phyloP scores from a whole-genome alignment of 2,888 invertebrate species.

The Ferrisia virgata region DNA sequence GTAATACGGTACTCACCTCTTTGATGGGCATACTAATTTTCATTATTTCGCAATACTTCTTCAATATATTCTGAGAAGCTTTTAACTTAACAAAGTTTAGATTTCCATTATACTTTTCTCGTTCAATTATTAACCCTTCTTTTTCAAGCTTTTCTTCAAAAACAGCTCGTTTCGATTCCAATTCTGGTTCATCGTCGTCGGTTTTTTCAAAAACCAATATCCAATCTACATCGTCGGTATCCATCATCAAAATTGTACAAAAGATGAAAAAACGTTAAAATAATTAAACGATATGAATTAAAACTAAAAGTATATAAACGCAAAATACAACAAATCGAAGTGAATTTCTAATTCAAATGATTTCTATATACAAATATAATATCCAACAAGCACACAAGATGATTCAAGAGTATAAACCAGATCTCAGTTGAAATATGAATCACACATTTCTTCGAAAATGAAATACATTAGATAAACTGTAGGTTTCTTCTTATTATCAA shows the following conservation, averaged over 20 bases:
- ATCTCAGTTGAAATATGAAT: too few relatives aligned
- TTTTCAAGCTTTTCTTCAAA: slow-evolving; percentile 47
- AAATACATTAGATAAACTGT: too few relatives aligned
- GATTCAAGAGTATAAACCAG: too few relatives aligned
- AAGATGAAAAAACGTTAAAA: too few relatives aligned
- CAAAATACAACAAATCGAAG: too few relatives aligned
- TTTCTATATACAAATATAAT: too few relatives aligned
- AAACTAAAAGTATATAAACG: too few relatives aligned
- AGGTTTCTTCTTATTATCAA: too few relatives aligned
- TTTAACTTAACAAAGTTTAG: slow-evolving; percentile 73
- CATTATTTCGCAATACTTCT: slow-evolving; percentile 85
- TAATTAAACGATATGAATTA: too few relatives aligned
- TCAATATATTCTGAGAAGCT: slow-evolving; percentile 76
- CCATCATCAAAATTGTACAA: background rate
- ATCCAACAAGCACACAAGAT: too few relatives aligned
- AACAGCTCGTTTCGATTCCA: slow-evolving; percentile 4
- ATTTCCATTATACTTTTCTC: slow-evolving; percentile 43
- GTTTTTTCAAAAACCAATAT: background rate
- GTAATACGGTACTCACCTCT: slow-evolving; percentile 51
- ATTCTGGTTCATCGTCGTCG: background rate
- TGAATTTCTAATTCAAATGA: too few relatives aligned
- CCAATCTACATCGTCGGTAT: background rate
- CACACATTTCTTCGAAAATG: too few relatives aligned
- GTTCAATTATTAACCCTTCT: slow-evolving; percentile 47
- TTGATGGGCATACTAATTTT: slow-evolving; percentile 93